Evolutionary conservation across 2,888 invertebrate species (phyloP).

Genomic region (Argyra leucocephala): DNA sequence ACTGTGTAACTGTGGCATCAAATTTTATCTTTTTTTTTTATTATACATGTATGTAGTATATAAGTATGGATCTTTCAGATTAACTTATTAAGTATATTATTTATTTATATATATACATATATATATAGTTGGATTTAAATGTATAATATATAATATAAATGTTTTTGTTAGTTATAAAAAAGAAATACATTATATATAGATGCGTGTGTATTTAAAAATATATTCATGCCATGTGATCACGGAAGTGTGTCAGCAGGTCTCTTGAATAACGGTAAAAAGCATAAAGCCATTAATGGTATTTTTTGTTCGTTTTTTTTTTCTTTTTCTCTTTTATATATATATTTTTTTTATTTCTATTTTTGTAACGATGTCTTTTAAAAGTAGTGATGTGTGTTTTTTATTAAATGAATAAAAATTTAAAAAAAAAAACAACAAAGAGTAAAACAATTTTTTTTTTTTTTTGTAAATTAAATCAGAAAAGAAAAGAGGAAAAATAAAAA

Average conservation of each 20-base stretch:
- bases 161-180: neutral
- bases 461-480: neutral
- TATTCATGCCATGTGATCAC: constrained; percentile 30
- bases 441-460: neutral
- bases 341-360: neutral
- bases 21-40: no score
- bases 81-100: no score
- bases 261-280: constrained; percentile 40
- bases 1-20: no score
- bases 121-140: no score
- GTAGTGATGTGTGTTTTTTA: neutral
- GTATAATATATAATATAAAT: neutral
- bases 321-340: no score
- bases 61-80: no score
- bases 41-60: no score
- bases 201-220: neutral
- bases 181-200: neutral
- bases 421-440: neutral
- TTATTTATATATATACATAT: no score
- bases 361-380: neutral
- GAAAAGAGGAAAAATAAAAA: neutral
- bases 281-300: constrained; percentile 4
- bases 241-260: constrained; percentile 47
- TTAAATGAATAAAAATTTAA: neutral
- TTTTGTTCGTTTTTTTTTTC: neutral